phyloP scores from a whole-genome alignment of 2,113 vertebrate genomes.

The Nannospalax galili region DNA sequence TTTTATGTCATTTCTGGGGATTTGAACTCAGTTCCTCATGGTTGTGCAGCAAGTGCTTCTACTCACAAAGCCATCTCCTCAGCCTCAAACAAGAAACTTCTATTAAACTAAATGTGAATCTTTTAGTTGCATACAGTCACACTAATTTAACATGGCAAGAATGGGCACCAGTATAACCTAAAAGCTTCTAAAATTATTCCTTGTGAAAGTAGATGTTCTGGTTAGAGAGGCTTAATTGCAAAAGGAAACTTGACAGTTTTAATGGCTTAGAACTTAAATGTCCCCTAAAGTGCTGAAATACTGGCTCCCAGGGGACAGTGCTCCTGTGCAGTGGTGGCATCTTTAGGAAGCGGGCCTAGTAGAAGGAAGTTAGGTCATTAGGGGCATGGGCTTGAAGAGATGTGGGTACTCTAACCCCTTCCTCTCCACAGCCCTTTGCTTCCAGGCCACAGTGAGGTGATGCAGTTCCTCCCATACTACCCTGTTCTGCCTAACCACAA shows the following conservation, averaged over 20 bases:
- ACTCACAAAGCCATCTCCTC: neutral
- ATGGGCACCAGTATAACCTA: neutral
- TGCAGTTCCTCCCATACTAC: neutral
- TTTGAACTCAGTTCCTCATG: neutral
- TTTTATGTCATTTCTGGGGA: neutral
- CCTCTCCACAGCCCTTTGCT: neutral
- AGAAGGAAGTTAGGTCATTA: neutral
- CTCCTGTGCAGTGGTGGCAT: neutral
- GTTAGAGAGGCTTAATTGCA: neutral
- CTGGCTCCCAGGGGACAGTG: neutral
- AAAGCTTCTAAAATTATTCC: constrained; percentile 40
- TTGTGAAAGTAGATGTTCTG: neutral
- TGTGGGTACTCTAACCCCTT: no score
- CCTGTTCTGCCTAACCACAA: neutral
- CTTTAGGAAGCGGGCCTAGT: neutral
- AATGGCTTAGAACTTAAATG: neutral
- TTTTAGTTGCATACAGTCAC: constrained; percentile 11
- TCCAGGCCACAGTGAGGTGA: neutral
- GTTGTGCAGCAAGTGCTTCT: neutral
- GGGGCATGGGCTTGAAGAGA: neutral
- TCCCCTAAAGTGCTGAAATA: neutral
- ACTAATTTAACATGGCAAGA: constrained; percentile 33
- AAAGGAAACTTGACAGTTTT: neutral
- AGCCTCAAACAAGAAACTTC: constrained; percentile 4
- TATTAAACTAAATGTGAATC: constrained; percentile 34